Evolutionary conservation across 2,888 invertebrate genomes (phyloP).

Genomic region (Drosophila siamana): DNA sequence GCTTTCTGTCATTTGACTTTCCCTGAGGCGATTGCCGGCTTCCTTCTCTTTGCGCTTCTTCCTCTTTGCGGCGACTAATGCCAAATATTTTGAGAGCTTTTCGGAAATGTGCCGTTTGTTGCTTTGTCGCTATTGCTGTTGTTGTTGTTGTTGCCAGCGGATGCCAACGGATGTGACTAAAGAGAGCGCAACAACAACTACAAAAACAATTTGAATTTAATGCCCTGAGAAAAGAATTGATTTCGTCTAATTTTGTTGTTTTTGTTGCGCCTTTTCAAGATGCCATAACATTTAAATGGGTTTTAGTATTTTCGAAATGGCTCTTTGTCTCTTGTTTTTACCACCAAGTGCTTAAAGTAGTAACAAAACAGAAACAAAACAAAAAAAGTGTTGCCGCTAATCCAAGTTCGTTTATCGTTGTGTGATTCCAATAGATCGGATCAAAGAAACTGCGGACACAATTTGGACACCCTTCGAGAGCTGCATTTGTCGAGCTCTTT

Average conservation of each 20-base stretch:
- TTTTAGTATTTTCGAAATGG: slow-evolving; percentile 6
- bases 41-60: slow-evolving; percentile 3
- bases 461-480: not conserved
- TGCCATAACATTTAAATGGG: slow-evolving; percentile 31
- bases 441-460: not conserved
- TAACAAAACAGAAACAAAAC: not conserved
- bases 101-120: slow-evolving; percentile 54
- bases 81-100: slow-evolving; percentile 39
- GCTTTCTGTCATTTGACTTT: slow-evolving; percentile 8
- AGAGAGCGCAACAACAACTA: slow-evolving; percentile 17
- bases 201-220: slow-evolving; percentile 42
- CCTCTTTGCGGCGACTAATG: slow-evolving; percentile 22
- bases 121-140: not conserved
- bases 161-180: slow-evolving; percentile 59
- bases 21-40: slow-evolving; percentile 26
- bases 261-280: slow-evolving; percentile 12
- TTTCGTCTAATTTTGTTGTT: slow-evolving; percentile 18
- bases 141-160: slow-evolving; percentile 48
- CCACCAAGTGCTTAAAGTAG: slow-evolving; percentile 30
- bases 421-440: slow-evolving; percentile 17
- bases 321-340: slow-evolving; percentile 19
- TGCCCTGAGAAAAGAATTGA: slow-evolving; percentile 21
- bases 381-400: slow-evolving; percentile 17
- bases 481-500: not conserved
- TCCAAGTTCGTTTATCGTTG: slow-evolving; percentile 16